Base-by-base conservation (phyloP, 2,797 vertebrate genomes). In the Merluccius polli region DNA sequence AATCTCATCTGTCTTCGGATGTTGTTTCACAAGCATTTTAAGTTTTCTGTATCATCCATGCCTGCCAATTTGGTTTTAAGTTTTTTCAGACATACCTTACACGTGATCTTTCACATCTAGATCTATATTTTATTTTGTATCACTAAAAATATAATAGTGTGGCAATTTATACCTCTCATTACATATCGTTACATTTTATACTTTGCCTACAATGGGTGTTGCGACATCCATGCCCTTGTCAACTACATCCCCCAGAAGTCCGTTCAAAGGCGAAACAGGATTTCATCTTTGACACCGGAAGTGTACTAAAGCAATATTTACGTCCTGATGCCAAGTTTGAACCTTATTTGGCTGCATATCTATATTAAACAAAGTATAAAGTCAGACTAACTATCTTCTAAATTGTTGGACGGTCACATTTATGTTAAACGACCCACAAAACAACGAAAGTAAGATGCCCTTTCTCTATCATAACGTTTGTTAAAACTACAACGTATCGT, bases 391-490 rank as follows among this genome's bases (percentile, higher is more conserved):
- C 52, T 24, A 24, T 59, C 21, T 21, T 59, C 21, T 1, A 59
- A 9, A 15, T 59, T 7, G 6, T 18, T n/a, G 21, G 5, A 24
- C 77, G 75, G 78, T 63, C 38, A 29, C 8, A 18, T 88, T 88
- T 78, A 82, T 73, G 29, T 30, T 75, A 71, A 81, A 83, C 79
- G 86, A 85, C 73, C 30, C 48, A 73, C 35, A 81, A 77, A 81
- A 30, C 78, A 82, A 88, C 71, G 89, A 91, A 92, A 82, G 91
- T 92, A 89, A 88, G 89, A 30, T 4, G 30, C 38, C 30, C 31
- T 41, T 76, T 31, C 41, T 10, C 15, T 13, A 0, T 4, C 72
- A 27, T 16, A 16, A n/a, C 12, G 4, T 63, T 70, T 77, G 35
- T 63, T 70, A 70, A 18, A 31, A 71, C 70, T 36, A 36, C 70